Base-by-base conservation (phyloP, 2,888 invertebrate species). In the Panzeria rudis region DNA sequence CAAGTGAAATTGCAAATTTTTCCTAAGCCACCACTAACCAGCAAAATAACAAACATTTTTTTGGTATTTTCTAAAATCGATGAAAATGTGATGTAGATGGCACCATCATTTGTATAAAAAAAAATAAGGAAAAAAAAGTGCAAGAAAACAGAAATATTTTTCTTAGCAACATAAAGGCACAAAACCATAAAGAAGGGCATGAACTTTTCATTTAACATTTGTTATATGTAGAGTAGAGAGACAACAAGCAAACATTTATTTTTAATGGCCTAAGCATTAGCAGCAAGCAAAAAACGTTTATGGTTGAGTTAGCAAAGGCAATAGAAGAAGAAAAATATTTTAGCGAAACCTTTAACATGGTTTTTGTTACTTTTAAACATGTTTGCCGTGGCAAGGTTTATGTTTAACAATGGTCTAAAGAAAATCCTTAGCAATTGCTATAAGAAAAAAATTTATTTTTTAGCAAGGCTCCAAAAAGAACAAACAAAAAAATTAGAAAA, bases 151-250 rank as follows among this genome's bases (percentile, higher is more conserved):
- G 23, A 44, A 35, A 59, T 35, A 44, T 38, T 23, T 32, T 32
- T 13, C 20, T n/a, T n/a, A 50, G 44, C 71, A 76, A 75, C 68
- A 81, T 64, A 69, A 82, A 78, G 73, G 38, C 81, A 38, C 29
- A 82, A 78, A 85, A 75, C 78, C 78, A 85, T 82, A 85, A 78
- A 85, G 75, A 85, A 85, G 85, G 85, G 85, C 85, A 85, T 85
- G 85, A 85, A 85, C 85, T 85, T 85, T 82, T 85, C 85, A 82
- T 17, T 85, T 82, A 82, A 82, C 85, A 85, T 85, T 85, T 85
- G 85, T 78, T 82, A 75, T 78, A 85, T 85, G 73, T 85, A 75
- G 68, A 85, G 78, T 82, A 72, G 17, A 72, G 17, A 71, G 35
- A 52, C 17, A 71, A 54, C 54, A 47, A 56, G 17, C 62, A 56